Evolutionary conservation across 2,888 invertebrate genomes (phyloP).

Genomic region (Panopea generosa): DNA sequence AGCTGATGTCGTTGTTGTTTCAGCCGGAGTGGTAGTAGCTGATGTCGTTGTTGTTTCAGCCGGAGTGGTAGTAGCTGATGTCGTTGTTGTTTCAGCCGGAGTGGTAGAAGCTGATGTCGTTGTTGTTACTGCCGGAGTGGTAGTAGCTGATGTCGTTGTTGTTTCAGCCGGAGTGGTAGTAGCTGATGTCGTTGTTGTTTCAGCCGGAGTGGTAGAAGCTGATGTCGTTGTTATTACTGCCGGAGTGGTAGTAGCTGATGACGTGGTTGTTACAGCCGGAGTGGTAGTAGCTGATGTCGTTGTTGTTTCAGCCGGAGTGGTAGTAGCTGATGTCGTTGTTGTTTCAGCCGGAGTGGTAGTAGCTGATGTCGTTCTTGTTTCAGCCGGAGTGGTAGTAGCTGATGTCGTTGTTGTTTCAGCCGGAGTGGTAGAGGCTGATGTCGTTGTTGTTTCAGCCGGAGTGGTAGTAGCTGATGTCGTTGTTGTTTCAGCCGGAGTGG

Average conservation of each 20-base stretch:
- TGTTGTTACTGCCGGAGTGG: neutral
- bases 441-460: neutral
- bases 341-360: neutral
- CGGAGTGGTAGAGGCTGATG: neutral
- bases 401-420: slow-evolving; percentile 3
- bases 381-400: too few species aligned
- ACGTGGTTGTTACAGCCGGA: neutral
- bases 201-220: neutral
- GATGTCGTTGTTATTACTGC: neutral
- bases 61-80: neutral
- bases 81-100: neutral
- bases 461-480: slow-evolving; percentile 1
- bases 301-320: neutral
- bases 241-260: neutral
- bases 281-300: neutral
- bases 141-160: neutral
- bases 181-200: neutral
- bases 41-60: neutral
- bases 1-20: too few species aligned
- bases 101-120: slow-evolving; percentile 1
- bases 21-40: neutral
- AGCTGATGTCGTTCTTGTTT: too few species aligned
- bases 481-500: neutral
- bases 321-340: slow-evolving; percentile 9
- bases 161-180: neutral